Conservation (phyloP, 2,113 vertebrate genomes). For the Pandion haliaetus region DNA sequence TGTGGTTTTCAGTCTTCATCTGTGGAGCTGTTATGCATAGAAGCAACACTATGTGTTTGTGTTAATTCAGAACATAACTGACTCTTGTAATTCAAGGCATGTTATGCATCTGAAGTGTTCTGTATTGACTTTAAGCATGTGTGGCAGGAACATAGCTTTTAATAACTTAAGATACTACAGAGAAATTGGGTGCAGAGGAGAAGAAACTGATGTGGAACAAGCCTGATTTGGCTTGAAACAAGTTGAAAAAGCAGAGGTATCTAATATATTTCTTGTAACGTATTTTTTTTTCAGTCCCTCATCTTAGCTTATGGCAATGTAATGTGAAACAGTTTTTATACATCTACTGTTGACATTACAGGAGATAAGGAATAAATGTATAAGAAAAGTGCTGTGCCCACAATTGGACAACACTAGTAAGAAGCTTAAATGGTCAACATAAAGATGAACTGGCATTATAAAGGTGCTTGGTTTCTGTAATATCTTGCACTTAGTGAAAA, state of each 20-base stretch:
- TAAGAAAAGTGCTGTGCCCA: rapidly evolving
- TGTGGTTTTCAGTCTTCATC: background rate
- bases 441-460: background rate
- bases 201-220: background rate
- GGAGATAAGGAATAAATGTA: background rate
- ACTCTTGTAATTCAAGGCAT: background rate
- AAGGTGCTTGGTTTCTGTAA: background rate
- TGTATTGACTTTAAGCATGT: background rate
- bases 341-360: background rate
- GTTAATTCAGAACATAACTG: background rate
- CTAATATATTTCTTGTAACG: rapidly evolving
- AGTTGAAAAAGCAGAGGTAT: background rate
- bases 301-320: background rate
- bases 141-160: background rate
- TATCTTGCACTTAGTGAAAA: too few relatives aligned
- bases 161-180: background rate
- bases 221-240: background rate
- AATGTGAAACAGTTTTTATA: background rate
- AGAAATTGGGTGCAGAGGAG: background rate
- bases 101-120: background rate
- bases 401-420: background rate
- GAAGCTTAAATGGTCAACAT: rapidly evolving
- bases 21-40: background rate
- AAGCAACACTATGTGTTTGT: background rate
- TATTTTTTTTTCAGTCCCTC: background rate